phyloP scores from a whole-genome alignment of 2,797 vertebrate genomes.

The Sebastes iracundus region DNA sequence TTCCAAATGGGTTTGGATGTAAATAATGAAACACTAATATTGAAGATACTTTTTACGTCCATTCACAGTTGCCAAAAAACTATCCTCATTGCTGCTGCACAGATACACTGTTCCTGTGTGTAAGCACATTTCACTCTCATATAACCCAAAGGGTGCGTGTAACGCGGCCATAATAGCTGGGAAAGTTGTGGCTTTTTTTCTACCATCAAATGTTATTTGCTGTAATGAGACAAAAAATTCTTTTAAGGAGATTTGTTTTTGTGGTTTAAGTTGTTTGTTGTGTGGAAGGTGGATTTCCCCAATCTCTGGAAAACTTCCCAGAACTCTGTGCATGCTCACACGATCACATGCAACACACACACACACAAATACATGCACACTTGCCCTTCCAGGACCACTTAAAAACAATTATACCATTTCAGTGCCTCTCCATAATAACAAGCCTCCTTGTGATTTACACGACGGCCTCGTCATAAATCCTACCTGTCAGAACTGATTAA shows the following conservation, averaged over 20 bases:
- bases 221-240: slow-evolving; percentile 57
- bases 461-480: slow-evolving; percentile 50
- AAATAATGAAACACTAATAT: neutral
- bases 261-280: slow-evolving; percentile 67
- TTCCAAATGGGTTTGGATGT: neutral
- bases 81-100: neutral
- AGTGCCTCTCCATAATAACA: slow-evolving; percentile 70
- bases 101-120: slow-evolving; percentile 25
- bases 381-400: slow-evolving; percentile 58
- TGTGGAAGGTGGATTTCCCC: slow-evolving; percentile 71
- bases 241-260: slow-evolving; percentile 63
- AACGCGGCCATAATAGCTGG: slow-evolving; percentile 45
- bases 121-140: slow-evolving; percentile 37
- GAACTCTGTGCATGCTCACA: slow-evolving; percentile 56
- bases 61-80: neutral
- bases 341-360: slow-evolving; percentile 50
- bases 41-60: neutral
- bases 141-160: slow-evolving; percentile 46
- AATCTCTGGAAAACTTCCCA: slow-evolving; percentile 71
- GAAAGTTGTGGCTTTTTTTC: slow-evolving; percentile 55
- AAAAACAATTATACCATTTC: slow-evolving; percentile 74
- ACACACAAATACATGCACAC: slow-evolving; percentile 21
- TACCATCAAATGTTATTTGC: slow-evolving; percentile 58
- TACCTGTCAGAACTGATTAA: slow-evolving; percentile 60
- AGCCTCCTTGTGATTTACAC: slow-evolving; percentile 65